Evolutionary conservation across 2,888 invertebrate genomes (phyloP), one percentile per base, ranked within the genome.

Genomic region (Torymus aiolomorphi): DNA sequence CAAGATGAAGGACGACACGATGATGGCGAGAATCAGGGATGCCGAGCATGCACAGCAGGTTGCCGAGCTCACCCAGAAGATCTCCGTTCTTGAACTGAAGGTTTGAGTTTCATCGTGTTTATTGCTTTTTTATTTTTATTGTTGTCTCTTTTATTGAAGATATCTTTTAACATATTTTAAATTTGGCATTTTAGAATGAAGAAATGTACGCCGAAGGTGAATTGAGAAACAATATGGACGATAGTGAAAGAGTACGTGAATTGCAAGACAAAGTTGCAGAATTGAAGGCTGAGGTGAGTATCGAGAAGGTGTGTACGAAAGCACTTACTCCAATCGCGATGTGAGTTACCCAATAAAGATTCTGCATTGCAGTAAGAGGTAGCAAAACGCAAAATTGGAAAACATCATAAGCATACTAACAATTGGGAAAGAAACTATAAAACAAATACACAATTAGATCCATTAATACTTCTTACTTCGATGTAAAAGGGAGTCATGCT

Each of bases 191-290:
- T 54, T 90, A 98, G 97, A 97, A 97, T 89, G 97, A 98, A 90
- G 98, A 98, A 91, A 95, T 98, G 93, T 93, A 97, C 42, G 96
- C 98, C 0, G 97, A 97, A 90, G 97, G 97, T 3, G 97, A 97
- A 91, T 92, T 98, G 73, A 93, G 97, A 82, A 96, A 95, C 85
- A 96, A 96, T 90, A 93, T 95, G 86, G 96, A 96, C 81, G 96
- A 97, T 87, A 95, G 95, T 72, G 97, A 97, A 84, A 94, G 95
- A 86, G 96, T 97, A 42, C 94, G 97, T 80, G 97, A 97, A 86
- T 92, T 98, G 82, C 97, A 97, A 91, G 97, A 97, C 91, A 96
- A 96, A 91, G 95, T 98, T 83, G 96, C 96, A 56, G 97, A 97
- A 90, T 93, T 98, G 52, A 97, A 97, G 91, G 96, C 97, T 74